phyloP scores from a whole-genome alignment of 2,888 invertebrate species.

The Smittia aterrima region DNA sequence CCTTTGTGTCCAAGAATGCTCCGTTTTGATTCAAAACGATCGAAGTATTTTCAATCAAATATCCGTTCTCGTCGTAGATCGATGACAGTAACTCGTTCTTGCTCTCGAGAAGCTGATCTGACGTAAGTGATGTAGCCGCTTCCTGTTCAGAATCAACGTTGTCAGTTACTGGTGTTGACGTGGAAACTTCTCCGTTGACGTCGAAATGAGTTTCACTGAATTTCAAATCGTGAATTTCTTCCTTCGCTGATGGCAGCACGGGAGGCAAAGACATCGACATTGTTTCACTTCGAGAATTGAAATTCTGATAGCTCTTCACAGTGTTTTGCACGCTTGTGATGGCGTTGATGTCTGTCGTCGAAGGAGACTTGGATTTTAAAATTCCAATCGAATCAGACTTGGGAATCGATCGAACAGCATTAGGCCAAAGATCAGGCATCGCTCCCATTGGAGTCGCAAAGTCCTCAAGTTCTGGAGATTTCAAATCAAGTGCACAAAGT shows the following conservation, averaged over 20 bases:
- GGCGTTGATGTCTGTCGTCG: conserved; percentile 50
- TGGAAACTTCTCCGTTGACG: conserved; percentile 44
- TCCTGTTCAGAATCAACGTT: conserved; percentile 12
- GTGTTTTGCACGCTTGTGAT: conserved; percentile 51
- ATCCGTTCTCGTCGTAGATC: conserved; percentile 45
- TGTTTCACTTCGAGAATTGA: background rate
- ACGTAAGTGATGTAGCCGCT: conserved; percentile 20
- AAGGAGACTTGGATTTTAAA: conserved; percentile 48
- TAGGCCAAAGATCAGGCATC: conserved; percentile 65
- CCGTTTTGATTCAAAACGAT: conserved; percentile 46
- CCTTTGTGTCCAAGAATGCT: conserved; percentile 57
- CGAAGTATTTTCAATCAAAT: conserved; percentile 45
- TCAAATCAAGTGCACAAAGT: conserved; percentile 66
- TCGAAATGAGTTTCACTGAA: conserved; percentile 47
- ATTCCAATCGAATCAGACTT: conserved; percentile 45
- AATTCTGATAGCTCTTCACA: conserved; percentile 47
- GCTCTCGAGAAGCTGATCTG: conserved; percentile 43
- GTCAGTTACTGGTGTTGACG: background rate
- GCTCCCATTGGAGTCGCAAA: conserved; percentile 67
- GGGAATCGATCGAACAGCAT: conserved; percentile 51
- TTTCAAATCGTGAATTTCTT: conserved; percentile 43
- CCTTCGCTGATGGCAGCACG: background rate
- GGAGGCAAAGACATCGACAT: conserved; percentile 40
- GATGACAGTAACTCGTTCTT: conserved; percentile 44
- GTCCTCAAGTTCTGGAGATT: conserved; percentile 71